Evolutionary conservation across 2,888 invertebrate genomes (phyloP).

Genomic region (Galeruca laticollis): DNA sequence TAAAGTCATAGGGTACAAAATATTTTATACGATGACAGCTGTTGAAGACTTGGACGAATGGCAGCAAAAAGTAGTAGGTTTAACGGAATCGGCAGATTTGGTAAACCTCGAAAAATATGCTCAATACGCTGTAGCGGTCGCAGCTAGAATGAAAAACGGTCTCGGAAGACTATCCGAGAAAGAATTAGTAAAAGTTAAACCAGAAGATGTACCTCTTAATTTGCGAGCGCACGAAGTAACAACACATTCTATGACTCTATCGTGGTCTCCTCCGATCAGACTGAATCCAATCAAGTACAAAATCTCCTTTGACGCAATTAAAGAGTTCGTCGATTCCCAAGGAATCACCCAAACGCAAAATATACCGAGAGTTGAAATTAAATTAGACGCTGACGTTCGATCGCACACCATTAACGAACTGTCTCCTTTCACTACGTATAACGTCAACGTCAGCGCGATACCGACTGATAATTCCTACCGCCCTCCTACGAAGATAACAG

Average conservation of each 20-base stretch:
- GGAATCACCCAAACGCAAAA: slow-evolving; percentile 91
- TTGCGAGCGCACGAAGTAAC: slow-evolving; percentile 91
- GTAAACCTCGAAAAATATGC: slow-evolving; percentile 91
- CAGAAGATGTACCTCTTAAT: slow-evolving; percentile 92
- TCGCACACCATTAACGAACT: slow-evolving; percentile 87
- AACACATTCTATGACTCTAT: slow-evolving; percentile 92
- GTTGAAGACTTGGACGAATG: slow-evolving; percentile 93
- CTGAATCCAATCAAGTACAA: slow-evolving; percentile 91
- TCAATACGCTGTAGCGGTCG: slow-evolving; percentile 91
- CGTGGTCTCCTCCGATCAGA: slow-evolving; percentile 91
- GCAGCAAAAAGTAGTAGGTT: slow-evolving; percentile 86
- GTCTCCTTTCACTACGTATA: slow-evolving; percentile 94
- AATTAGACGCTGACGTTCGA: slow-evolving; percentile 78
- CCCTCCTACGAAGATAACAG: slow-evolving; percentile 92
- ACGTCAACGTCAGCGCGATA: slow-evolving; percentile 92
- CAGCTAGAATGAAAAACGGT: slow-evolving; percentile 84
- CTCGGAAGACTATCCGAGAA: slow-evolving; percentile 90
- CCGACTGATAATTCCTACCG: slow-evolving; percentile 84
- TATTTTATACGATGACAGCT: slow-evolving; percentile 93
- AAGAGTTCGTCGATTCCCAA: slow-evolving; percentile 94
- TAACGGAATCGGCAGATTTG: slow-evolving; percentile 91
- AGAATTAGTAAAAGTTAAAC: slow-evolving; percentile 86
- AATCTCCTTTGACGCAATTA: slow-evolving; percentile 91
- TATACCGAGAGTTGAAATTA: slow-evolving; percentile 79
- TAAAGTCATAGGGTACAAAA: slow-evolving; percentile 87